Base-by-base conservation (phyloP, 1,140 invertebrate species). In the Dryas iulia region DNA sequence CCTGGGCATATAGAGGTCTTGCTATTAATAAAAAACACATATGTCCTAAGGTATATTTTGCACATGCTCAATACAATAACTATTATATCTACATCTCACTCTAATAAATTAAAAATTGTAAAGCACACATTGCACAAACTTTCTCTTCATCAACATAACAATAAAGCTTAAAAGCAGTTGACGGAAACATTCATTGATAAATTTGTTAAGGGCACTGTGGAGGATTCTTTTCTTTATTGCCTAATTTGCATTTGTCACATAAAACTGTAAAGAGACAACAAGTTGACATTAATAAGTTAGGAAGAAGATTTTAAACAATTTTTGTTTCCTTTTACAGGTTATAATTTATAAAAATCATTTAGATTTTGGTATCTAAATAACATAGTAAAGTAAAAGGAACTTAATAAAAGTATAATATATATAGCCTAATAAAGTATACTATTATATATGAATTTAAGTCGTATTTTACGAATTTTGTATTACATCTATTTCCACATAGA, bases 141-240 rank as follows among this genome's bases (percentile, higher is more conserved):
- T 80, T 84, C 82, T 76, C 79, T 64, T 75, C 73, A 83, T 86
- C 83, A 82, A 21, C 82, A 86, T 84, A 79, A 83, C 74, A 84
- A 81, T 59, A 31, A 47, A 58, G 26, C 21, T 25, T 33, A 47
- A 64, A 59, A 60, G 62, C 54, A 67, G 66, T 62, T 62, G 76
- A 74, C 76, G 69, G 65, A 79, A 82, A 79, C 79, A 83, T 70
- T 74, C 78, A 79, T 83, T 79, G 63, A 73, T 61, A 57, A 70
- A 72, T 80, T 79, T 59, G 74, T 61, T 61, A 57, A 60, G 52
- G 26, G 30, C 64, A 18, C 24, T n/a, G 56, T 18, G 28, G 25
- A 56, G 57, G 56, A 63, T 33, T 69, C 53, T 69, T 54, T 69
- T 56, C 26, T 63, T 65, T 65, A 65, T 65, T 59, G 35, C 56